Evolutionary conservation across 2,888 invertebrate genomes (phyloP).

Genomic region (Neoascia interrupta): DNA sequence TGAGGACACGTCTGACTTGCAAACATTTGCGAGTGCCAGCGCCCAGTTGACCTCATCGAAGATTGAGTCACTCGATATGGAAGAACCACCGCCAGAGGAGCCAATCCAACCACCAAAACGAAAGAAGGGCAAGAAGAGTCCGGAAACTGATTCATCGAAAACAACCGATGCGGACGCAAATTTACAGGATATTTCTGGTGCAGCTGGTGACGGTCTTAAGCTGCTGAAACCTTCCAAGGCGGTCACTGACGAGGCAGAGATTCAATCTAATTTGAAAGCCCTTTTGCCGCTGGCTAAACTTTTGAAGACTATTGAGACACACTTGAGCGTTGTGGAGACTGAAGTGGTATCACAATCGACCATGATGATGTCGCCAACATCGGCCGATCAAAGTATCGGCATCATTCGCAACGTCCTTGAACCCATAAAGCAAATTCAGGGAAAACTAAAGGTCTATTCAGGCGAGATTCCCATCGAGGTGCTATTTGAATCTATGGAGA

Average conservation of each 20-base stretch:
- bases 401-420: conserved; percentile 83
- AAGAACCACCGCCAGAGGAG: conserved; percentile 74
- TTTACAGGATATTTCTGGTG: conserved; percentile 81
- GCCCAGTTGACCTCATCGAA: conserved; percentile 82
- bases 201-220: conserved; percentile 81
- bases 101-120: conserved; percentile 75
- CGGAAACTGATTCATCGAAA: conserved; percentile 79
- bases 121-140: conserved; percentile 76
- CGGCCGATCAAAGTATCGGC: conserved; percentile 85
- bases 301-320: conserved; percentile 81
- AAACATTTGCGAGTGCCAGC: conserved; percentile 86
- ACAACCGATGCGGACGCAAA: conserved; percentile 78
- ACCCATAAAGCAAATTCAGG: conserved; percentile 84
- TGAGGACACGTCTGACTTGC: conserved; percentile 84
- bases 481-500: conserved; percentile 82
- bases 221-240: conserved; percentile 73
- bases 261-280: conserved; percentile 79
- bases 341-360: conserved; percentile 84
- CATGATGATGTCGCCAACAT: conserved; percentile 84
- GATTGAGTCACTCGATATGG: conserved; percentile 78
- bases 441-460: conserved; percentile 82
- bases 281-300: conserved; percentile 78
- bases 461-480: conserved; percentile 78
- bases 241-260: conserved; percentile 80
- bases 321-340: conserved; percentile 83